Evolutionary conservation across 2,888 invertebrate genomes (phyloP), one percentile per base, ranked within the genome.

Genomic region (Ametastegia equiseti): DNA sequence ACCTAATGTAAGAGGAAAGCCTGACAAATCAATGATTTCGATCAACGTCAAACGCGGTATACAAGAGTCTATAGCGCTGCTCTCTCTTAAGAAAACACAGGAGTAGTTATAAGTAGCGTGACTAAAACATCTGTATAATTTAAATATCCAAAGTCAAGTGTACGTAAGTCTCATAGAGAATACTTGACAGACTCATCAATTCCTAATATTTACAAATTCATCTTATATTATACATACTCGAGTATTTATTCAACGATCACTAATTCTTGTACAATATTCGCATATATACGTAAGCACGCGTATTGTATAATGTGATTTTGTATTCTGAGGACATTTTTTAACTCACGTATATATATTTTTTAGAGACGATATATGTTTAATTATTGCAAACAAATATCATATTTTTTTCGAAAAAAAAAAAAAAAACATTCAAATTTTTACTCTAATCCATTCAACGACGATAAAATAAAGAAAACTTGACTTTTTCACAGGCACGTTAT

Each of bases 11-110:
- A 60, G 15, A 60, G 11, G 15, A 60, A 60, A 60, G 60, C 60
- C 30, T 60, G 60, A 60, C 60, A 60, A 60, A 60, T 60, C 23
- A 60, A 15, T n/a, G n/a, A n/a, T n/a, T 60, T 60, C 15, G 60
- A 60, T 60, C 4, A 15, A 60, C 27, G 13, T 60, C 13, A 15
- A 30, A 13, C 30, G 23, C 30, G 13, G 60, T 23, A 60, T 15
- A 27, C 30, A 11, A 15, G 3, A 3, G 27, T 13, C 30, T 60
- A 19, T 60, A n/a, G n/a, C 60, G 13, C 60, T 6, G 6, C 30
- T 47, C 47, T 47, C 47, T 47, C 47, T n/a, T 4, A 42, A 42
- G 42, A 9, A 42, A 6, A 5, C 9, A 9, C 42, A 42, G 42
- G n/a, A n/a, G n/a, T n/a, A 3, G 4, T 11, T 42, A 3, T 54